phyloP scores from a whole-genome alignment of 2,888 invertebrate species.

The Drosophila macrothrix region DNA sequence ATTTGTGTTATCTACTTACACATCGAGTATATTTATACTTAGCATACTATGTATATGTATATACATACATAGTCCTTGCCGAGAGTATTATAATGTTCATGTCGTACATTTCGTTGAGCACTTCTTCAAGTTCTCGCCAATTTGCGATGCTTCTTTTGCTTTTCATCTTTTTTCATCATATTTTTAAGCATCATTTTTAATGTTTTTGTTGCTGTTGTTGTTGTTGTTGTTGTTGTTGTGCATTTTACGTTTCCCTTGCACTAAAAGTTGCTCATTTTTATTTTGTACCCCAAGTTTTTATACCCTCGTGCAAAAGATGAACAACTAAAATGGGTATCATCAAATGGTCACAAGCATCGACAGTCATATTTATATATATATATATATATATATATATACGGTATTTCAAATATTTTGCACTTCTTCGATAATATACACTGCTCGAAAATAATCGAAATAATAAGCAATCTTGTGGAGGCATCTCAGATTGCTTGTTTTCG shows the following conservation, averaged over 20 bases:
- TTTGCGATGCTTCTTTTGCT: conserved; percentile 35
- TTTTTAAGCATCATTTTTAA: conserved; percentile 27
- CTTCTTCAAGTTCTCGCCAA: conserved; percentile 43
- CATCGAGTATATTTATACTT: not conserved
- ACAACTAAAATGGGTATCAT: not conserved
- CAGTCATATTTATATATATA: not conserved
- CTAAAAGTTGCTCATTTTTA: conserved; percentile 51
- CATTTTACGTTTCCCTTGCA: conserved; percentile 52
- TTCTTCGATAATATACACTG: not conserved
- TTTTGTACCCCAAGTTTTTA: conserved; percentile 21
- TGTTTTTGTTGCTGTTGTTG: conserved; percentile 17
- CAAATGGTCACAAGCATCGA: not conserved
- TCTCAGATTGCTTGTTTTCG: not conserved
- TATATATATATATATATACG: not conserved
- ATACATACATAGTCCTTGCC: not conserved
- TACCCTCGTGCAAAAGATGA: conserved; percentile 13
- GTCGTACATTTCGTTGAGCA: conserved; percentile 37
- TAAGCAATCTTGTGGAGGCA: not conserved
- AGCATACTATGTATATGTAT: not conserved
- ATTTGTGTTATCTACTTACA: conserved; percentile 17
- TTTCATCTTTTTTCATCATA: conserved; percentile 28
- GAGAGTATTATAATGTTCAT: conserved; percentile 15
- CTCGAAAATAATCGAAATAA: not conserved
- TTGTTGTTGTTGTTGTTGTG: conserved; percentile 37
- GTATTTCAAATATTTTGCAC: too few species aligned